A percentile compares a stretch with the other conserved stretches of the same genome.
Evolutionary conservation across 2,888 invertebrate species (phyloP).

Genomic region (Bombylius major): DNA sequence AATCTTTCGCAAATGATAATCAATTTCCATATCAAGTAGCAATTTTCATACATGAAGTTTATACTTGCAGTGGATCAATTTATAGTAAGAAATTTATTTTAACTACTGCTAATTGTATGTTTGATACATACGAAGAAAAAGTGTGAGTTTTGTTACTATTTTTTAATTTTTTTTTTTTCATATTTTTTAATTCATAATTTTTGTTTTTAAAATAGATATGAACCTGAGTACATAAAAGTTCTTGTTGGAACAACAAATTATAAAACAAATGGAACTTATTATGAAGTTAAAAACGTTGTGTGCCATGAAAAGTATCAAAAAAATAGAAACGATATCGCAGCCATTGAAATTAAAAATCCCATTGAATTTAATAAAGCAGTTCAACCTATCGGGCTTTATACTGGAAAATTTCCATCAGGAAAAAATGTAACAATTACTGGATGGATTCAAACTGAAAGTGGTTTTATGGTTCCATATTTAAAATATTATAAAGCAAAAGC

Average conservation of each 20-base stretch:
- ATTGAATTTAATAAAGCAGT: slow-evolving; percentile 19
- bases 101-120: slow-evolving; percentile 27
- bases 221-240: slow-evolving; percentile 8
- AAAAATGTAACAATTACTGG: slow-evolving; percentile 22
- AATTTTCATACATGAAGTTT: slow-evolving; percentile 21
- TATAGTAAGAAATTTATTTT: slow-evolving; percentile 18
- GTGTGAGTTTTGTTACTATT: too few species aligned
- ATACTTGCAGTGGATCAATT: slow-evolving; percentile 23
- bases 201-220: too few species aligned
- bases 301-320: slow-evolving; percentile 21
- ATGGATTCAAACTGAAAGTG: slow-evolving; percentile 24
- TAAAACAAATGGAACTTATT: slow-evolving; percentile 23
- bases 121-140: too few species aligned
- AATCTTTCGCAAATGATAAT: slow-evolving; percentile 24
- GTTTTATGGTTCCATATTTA: slow-evolving; percentile 14
- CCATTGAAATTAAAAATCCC: slow-evolving; percentile 23
- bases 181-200: slow-evolving; percentile 21
- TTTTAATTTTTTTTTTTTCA: slow-evolving; percentile 4
- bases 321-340: slow-evolving; percentile 23
- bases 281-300: slow-evolving; percentile 21
- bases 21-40: slow-evolving; percentile 32
- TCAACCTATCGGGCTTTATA: slow-evolving; percentile 21
- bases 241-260: slow-evolving; percentile 27
- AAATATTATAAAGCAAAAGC: slow-evolving; percentile 17
- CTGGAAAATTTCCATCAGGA: slow-evolving; percentile 18